phyloP scores from a whole-genome alignment of 2,797 vertebrate genomes.

The Pyrocephalus nanus region DNA sequence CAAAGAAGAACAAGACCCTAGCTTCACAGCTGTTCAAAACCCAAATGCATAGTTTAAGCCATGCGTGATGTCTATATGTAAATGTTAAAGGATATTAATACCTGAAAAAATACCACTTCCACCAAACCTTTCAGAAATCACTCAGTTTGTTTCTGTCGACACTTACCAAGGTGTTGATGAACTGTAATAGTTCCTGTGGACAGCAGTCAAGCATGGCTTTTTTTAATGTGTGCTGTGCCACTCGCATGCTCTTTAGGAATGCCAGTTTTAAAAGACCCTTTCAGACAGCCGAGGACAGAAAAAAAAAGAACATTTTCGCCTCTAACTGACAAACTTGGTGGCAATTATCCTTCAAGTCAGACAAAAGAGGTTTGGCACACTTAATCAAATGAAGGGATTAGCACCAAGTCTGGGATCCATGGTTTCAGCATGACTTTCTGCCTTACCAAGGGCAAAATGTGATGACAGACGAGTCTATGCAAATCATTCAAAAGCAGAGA shows the following conservation, averaged over 20 bases:
- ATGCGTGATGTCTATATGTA: not conserved
- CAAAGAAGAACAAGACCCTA: not conserved
- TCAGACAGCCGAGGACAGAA: not conserved
- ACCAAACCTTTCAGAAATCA: not conserved
- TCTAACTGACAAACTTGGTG: slow-evolving; percentile 42
- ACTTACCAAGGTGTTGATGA: not conserved
- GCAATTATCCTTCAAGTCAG: slow-evolving; percentile 45
- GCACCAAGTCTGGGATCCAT: slow-evolving; percentile 28
- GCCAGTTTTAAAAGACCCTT: not conserved
- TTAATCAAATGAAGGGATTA: slow-evolving; percentile 49
- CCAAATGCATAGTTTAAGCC: not conserved
- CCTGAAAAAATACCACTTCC: not conserved
- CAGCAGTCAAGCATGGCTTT: not conserved
- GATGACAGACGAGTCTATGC: not conserved
- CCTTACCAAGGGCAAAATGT: not conserved
- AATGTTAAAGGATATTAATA: not conserved
- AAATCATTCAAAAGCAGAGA: not conserved
- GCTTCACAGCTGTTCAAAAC: not conserved
- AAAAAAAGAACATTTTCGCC: not conserved
- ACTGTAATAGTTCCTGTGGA: not conserved
- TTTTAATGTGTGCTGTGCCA: not conserved
- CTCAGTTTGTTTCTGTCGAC: not conserved
- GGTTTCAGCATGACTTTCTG: slow-evolving; percentile 25
- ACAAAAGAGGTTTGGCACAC: slow-evolving; percentile 31
- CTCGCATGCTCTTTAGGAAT: not conserved